Evolutionary conservation across 2,797 vertebrate genomes (phyloP), one percentile per base, ranked within the genome.

Genomic region (Limosa lapponica): DNA sequence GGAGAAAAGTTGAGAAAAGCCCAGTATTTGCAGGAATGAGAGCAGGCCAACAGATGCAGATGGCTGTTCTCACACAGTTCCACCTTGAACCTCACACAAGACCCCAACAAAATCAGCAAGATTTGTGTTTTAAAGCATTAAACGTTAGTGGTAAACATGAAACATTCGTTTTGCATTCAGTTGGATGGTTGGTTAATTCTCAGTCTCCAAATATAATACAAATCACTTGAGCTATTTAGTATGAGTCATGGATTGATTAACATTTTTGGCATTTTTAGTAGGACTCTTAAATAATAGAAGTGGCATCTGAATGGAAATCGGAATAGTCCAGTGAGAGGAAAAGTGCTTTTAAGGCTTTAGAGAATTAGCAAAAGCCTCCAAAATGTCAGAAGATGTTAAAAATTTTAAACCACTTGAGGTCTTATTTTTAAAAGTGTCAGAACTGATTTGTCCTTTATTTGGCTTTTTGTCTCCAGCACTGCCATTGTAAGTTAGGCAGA

Each of bases 221-320:
- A 85, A 89, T 89, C 80, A 92, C 41, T 89, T 14, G 1, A 94
- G 91, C 19, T 48, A 3, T 89, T 82, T 96, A 93, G 83, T 90
- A 72, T 3, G 8, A 80, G 24, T 57, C 34, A 6, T 8, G 67
- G 64, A 71, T 92, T 94, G 65, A 95, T 94, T 94, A 92, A 92
- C 82, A 85, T 71, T 82, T 80, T 82, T 95, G 88, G 90, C 88
- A 59, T 87, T 93, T 96, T 94, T 44, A 94, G 44, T 27, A 74
- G 32, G 61, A 28, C 25, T 77, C 43, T 90, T 87, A 61, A 97
- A 95, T 92, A 97, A 89, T 36, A 84, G 73, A 94, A 95, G 69
- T 89, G 90, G 93, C 88, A 94, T 96, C 90, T 95, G 78, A 94
- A 83, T 96, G 91, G 94, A 87, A 96, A 97, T 61, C 71, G 8